Conservation (phyloP, 2,113 vertebrate genomes). For the Menidia beryllina region DNA sequence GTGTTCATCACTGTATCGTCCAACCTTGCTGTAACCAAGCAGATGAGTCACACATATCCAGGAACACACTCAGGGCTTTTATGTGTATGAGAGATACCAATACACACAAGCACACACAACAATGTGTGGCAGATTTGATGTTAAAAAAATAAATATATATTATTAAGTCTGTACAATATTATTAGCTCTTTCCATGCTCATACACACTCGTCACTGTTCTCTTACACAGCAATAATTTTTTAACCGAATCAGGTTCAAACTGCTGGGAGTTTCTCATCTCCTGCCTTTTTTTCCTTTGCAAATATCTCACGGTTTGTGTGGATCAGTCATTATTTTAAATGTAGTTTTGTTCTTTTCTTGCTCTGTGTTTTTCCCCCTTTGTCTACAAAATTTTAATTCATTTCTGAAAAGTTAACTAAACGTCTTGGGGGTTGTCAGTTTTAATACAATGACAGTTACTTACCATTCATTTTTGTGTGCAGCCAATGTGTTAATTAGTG, state of each 20-base stretch:
- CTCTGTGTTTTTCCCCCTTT: slow-evolving; percentile 11
- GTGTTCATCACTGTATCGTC: slow-evolving; percentile 77
- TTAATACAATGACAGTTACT: slow-evolving; percentile 51
- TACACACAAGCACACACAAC: slow-evolving; percentile 18
- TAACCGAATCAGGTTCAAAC: slow-evolving; percentile 44
- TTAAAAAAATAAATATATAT: too few species aligned
- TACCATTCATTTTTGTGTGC: slow-evolving; percentile 45
- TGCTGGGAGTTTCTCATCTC: slow-evolving; percentile 44
- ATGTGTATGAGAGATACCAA: slow-evolving; percentile 30
- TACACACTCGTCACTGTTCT: slow-evolving; percentile 8
- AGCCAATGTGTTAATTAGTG: slow-evolving; percentile 72
- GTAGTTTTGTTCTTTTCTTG: background rate
- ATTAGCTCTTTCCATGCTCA: background rate
- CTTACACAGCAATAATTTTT: slow-evolving; percentile 53
- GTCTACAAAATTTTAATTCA: slow-evolving; percentile 36
- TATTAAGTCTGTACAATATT: slow-evolving; percentile 12
- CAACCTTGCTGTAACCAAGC: slow-evolving; percentile 80
- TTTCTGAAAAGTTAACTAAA: slow-evolving; percentile 35
- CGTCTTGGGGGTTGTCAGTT: slow-evolving; percentile 55
- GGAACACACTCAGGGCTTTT: slow-evolving; percentile 70
- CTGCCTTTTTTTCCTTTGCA: slow-evolving; percentile 22
- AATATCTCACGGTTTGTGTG: background rate
- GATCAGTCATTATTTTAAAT: slow-evolving; percentile 1
- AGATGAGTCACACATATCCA: slow-evolving; percentile 82
- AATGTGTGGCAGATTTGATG: background rate